Base-by-base conservation (phyloP, 2,797 vertebrate genomes). In the Knipowitschia caucasica region DNA sequence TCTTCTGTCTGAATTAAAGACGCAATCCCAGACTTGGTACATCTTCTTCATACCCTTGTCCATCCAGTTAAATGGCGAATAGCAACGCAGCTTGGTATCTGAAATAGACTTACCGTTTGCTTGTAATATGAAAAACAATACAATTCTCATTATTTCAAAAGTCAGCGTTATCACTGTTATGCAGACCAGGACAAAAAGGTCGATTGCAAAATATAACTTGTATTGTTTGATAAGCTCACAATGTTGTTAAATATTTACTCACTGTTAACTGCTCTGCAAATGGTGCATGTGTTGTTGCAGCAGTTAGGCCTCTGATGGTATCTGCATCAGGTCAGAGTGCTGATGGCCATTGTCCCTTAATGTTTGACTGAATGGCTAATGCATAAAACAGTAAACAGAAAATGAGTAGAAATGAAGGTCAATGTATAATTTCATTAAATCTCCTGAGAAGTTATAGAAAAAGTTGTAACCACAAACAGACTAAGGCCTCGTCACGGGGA, bases 191-290 rank as follows among this genome's bases (percentile, higher is more conserved):
- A 46, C 44, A 46, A 11, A 46, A 14, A 50, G 47, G 31, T 50
- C 12, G 30, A 46, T 44, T 31, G 15, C 47, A 24, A 49, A 54
- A 44, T 31, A 17, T 43, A 54, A 5, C 33, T 40, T 52, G 43
- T 27, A 49, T 44, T 62, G 33, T 56, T 38, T 18, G 25, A 59
- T 29, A 27, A 25, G 11, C 25, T 17, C 55, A 45, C 47, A 50
- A 58, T 49, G 24, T 2, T 64, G 53, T 65, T 35, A 50, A 69
- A 59, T 57, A 59, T 58, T 62, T 25, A n/a, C 29, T 51, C 12
- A n/a, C 35, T 27, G 18, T 27, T 38, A 38, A 56, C 15, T 15
- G 15, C 49, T 43, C 26, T 3, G 59, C 53, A 61, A 59, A 62
- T 18, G 49, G 20, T 27, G 20, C 40, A 33, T 52, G 30, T 43